Percentiles rank a stretch among this genome's conserved stretches.
Evolutionary conservation across 2,888 invertebrate species (phyloP).

Genomic region (Polyommatus iphigenia): DNA sequence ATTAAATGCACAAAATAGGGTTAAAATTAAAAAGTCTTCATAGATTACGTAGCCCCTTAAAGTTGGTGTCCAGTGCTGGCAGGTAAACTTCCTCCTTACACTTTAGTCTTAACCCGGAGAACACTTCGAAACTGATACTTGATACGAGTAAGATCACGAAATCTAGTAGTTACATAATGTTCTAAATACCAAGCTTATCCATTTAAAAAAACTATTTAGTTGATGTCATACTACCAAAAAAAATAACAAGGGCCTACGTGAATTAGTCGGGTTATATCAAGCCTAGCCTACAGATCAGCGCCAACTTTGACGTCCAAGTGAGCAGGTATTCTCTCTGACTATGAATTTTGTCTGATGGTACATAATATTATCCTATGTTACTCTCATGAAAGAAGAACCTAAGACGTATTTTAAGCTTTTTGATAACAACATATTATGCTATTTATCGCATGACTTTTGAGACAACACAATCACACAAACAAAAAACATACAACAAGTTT

Average conservation of each 20-base stretch:
- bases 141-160: neutral
- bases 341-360: too few relatives aligned
- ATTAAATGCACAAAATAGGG: too few relatives aligned
- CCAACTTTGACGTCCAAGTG: too few relatives aligned
- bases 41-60: neutral
- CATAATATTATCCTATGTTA: too few relatives aligned
- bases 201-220: too few relatives aligned
- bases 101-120: neutral
- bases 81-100: conserved; percentile 1
- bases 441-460: neutral
- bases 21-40: neutral
- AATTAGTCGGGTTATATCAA: too few relatives aligned
- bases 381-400: too few relatives aligned
- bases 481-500: neutral
- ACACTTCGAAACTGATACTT: neutral
- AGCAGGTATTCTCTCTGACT: too few relatives aligned
- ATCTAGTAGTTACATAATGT: neutral
- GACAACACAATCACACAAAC: neutral
- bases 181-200: neutral
- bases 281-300: too few relatives aligned
- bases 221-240: too few relatives aligned
- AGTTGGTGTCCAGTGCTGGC: neutral
- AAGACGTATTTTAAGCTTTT: too few relatives aligned
- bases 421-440: neutral
- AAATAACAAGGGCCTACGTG: too few relatives aligned